Evolutionary conservation across 2,797 vertebrate genomes (phyloP).

Genomic region (Chromobotia macracanthus): DNA sequence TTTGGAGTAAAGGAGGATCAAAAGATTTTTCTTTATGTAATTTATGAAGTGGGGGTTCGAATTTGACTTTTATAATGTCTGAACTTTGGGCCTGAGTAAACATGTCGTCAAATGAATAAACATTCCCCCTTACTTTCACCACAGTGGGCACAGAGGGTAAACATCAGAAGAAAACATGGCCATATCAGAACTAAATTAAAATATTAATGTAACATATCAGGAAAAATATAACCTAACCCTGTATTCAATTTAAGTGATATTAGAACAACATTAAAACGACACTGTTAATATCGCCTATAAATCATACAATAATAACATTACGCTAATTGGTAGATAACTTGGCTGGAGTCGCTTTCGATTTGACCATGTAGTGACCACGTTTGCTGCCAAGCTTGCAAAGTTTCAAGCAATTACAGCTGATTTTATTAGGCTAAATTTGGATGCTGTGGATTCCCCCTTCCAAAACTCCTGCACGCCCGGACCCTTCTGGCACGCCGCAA

Average conservation of each 20-base stretch:
- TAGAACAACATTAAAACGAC: not conserved
- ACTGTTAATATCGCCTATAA: constrained; percentile 5
- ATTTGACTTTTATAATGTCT: constrained; percentile 31
- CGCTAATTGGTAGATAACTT: constrained; percentile 6
- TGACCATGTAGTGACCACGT: not conserved
- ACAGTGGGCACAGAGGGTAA: not conserved
- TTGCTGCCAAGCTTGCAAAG: constrained; percentile 16
- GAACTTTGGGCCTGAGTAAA: constrained; percentile 24
- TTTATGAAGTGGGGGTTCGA: not conserved
- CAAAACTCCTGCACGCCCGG: constrained; percentile 5
- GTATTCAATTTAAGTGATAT: constrained; percentile 8
- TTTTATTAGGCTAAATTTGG: not conserved
- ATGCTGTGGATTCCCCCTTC: not conserved
- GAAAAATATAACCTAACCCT: not conserved
- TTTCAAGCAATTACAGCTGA: not conserved
- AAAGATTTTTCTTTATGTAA: constrained; percentile 33
- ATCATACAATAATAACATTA: not conserved
- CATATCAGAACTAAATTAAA: constrained; percentile 3
- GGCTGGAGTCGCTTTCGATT: not conserved
- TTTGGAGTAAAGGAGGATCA: constrained; percentile 2
- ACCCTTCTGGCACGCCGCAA: constrained; percentile 29
- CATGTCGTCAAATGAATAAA: constrained; percentile 32
- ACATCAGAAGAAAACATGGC: not conserved
- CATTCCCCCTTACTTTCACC: constrained; percentile 20
- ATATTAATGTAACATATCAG: constrained; percentile 8